phyloP scores from a whole-genome alignment of 2,797 vertebrate genomes.

The Falco berigora region DNA sequence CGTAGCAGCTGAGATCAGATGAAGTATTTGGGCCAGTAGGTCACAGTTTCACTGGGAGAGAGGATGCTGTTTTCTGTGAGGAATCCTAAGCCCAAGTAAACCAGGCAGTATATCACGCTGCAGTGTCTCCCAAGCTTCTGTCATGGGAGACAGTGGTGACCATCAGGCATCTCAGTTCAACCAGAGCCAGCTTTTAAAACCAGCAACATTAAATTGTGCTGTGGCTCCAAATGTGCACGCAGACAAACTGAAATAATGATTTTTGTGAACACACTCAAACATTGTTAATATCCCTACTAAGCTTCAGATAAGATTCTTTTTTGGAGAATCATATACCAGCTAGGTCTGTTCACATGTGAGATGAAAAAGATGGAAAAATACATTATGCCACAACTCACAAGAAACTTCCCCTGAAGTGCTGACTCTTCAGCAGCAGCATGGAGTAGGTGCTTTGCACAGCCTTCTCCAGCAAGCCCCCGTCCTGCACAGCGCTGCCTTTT shows the following conservation, averaged over 20 bases:
- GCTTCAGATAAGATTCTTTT: not conserved
- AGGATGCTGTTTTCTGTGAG: not conserved
- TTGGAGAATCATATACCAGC: not conserved
- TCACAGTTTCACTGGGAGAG: not conserved
- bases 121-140: not conserved
- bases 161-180: not conserved
- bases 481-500: not conserved
- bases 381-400: not conserved
- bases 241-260: not conserved
- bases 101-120: not conserved
- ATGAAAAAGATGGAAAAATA: not conserved
- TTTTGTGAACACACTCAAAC: not conserved
- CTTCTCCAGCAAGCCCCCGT: not conserved
- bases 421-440: not conserved
- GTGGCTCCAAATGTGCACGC: not conserved
- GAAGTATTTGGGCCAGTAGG: constrained; percentile 37
- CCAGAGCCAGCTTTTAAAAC: not conserved
- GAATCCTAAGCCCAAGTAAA: not conserved
- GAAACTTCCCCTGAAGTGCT: not conserved
- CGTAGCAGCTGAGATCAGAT: constrained; percentile 21
- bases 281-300: not conserved
- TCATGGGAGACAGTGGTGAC: not conserved
- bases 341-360: not conserved
- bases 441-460: not conserved
- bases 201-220: not conserved